Evolutionary conservation across 2,888 invertebrate genomes (phyloP).

Genomic region (Cheiracanthium punctorium): DNA sequence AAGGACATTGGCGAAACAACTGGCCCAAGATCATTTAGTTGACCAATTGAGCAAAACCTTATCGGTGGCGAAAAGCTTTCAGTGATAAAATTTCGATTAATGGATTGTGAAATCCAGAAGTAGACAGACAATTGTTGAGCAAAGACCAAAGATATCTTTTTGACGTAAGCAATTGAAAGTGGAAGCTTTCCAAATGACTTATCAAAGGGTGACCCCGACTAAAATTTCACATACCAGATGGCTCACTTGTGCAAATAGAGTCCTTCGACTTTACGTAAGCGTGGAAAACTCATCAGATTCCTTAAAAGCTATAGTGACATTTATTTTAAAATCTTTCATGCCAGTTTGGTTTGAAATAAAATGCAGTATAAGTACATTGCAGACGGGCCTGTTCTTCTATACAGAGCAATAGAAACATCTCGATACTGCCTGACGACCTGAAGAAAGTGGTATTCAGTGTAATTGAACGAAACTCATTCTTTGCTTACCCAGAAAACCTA

Average conservation of each 20-base stretch:
- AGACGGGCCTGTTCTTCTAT: not conserved
- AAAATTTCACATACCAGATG: not conserved
- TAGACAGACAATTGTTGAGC: too few relatives aligned
- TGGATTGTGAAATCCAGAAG: too few relatives aligned
- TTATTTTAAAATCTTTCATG: not conserved
- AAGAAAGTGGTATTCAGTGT: not conserved
- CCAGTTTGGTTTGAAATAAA: not conserved
- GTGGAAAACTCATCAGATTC: not conserved
- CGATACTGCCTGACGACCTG: not conserved
- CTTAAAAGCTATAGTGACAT: not conserved
- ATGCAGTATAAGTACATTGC: not conserved
- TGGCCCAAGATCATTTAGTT: too few relatives aligned
- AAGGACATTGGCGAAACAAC: not conserved
- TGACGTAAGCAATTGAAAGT: not conserved
- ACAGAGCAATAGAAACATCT: conserved; percentile 2
- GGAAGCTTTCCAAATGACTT: not conserved
- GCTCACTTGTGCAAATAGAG: conserved; percentile 6
- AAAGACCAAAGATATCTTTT: not conserved
- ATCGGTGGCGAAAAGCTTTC: too few relatives aligned
- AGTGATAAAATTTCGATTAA: too few relatives aligned
- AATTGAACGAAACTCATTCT: not conserved
- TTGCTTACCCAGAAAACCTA: not conserved
- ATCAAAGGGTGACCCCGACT: not conserved
- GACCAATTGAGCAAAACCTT: too few relatives aligned
- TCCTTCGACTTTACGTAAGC: not conserved